Percentiles rank a stretch among this genome's conserved stretches.
Evolutionary conservation across 2,888 invertebrate genomes (phyloP).

Genomic region (Lycophotia porphyrea): DNA sequence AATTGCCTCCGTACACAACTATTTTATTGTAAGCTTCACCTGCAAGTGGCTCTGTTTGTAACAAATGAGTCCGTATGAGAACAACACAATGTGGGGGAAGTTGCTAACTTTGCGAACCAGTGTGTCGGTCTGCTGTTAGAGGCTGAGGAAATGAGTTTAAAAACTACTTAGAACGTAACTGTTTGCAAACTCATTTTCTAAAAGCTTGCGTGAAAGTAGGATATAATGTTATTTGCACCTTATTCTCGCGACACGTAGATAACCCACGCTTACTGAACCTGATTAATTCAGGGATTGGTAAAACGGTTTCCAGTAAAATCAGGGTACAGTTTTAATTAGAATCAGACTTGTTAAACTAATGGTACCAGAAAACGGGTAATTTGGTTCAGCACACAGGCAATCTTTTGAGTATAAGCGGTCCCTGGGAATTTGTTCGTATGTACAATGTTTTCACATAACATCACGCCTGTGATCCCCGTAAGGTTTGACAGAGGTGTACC

Average conservation of each 20-base stretch:
- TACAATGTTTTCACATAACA: not conserved
- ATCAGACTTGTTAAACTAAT: not conserved
- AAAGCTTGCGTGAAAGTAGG: not conserved
- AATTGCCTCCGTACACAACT: not conserved
- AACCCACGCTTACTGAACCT: not conserved
- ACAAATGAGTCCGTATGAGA: not conserved
- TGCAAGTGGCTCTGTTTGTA: not conserved
- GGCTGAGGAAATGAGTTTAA: constrained; percentile 10
- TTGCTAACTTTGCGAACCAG: constrained; percentile 7
- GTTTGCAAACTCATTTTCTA: not conserved
- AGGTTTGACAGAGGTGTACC: too few species aligned
- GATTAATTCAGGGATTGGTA: not conserved
- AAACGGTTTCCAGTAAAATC: not conserved
- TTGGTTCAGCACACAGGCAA: not conserved
- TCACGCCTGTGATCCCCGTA: too few species aligned
- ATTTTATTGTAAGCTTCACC: constrained; percentile 3
- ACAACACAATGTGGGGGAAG: not conserved
- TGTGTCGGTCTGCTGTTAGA: not conserved
- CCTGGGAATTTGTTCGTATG: not conserved
- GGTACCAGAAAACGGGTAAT: not conserved
- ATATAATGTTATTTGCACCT: not conserved
- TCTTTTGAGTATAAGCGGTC: not conserved
- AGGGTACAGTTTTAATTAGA: not conserved
- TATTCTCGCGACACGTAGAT: not conserved
- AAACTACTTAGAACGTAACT: not conserved